Evolutionary conservation across 1,140 invertebrate genomes (phyloP).

Genomic region (Eueides isabella): DNA sequence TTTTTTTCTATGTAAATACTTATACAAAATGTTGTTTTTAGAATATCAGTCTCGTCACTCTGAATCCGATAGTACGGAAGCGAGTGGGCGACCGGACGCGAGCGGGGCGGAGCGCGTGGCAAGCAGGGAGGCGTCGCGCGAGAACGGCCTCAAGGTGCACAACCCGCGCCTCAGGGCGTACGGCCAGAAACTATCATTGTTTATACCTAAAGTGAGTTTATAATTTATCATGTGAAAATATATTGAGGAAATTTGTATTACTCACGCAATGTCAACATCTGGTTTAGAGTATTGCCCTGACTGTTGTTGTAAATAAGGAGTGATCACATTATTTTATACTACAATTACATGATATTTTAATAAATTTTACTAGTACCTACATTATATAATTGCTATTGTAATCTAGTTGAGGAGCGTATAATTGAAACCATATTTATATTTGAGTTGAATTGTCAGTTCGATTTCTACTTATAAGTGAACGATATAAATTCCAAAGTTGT

Average conservation of each 20-base stretch:
- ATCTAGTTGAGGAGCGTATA: too few relatives aligned
- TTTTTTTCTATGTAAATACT: background rate
- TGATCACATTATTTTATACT: too few relatives aligned
- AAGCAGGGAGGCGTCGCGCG: slow-evolving; percentile 27
- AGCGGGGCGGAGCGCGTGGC: slow-evolving; percentile 42
- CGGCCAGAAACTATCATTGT: slow-evolving; percentile 73
- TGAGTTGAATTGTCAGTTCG: too few relatives aligned
- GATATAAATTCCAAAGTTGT: too few relatives aligned
- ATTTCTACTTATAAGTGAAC: too few relatives aligned
- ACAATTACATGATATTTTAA: too few relatives aligned
- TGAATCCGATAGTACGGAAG: slow-evolving; percentile 43
- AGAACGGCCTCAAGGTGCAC: slow-evolving; percentile 60
- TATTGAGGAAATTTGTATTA: background rate
- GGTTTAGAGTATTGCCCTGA: background rate
- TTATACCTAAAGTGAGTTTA: slow-evolving; percentile 75
- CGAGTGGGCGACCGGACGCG: slow-evolving; percentile 34
- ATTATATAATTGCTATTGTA: too few relatives aligned
- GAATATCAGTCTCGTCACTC: slow-evolving; percentile 57
- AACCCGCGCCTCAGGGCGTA: slow-evolving; percentile 67
- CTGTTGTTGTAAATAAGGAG: too few relatives aligned
- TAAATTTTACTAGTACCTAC: too few relatives aligned
- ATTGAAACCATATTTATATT: too few relatives aligned
- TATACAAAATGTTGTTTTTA: slow-evolving; percentile 15
- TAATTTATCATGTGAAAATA: background rate
- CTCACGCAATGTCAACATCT: background rate